Evolutionary conservation across 2,888 invertebrate genomes (phyloP).

Genomic region (Ornithoptera alexandrae): DNA sequence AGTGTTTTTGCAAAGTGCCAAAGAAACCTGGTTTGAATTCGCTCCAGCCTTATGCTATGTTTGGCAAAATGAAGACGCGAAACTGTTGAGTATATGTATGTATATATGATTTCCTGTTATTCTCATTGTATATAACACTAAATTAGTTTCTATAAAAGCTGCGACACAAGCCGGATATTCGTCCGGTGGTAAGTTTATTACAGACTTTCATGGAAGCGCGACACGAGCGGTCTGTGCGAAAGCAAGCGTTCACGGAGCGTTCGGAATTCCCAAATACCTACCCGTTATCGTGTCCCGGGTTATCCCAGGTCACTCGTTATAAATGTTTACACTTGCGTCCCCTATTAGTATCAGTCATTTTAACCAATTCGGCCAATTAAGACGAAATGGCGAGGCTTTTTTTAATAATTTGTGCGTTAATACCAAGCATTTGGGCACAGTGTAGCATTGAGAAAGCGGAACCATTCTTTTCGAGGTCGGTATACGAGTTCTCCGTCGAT

Average conservation of each 20-base stretch:
- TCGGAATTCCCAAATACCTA: conserved; percentile 19
- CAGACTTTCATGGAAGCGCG: too few species aligned
- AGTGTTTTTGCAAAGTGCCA: too few species aligned
- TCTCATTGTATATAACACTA: too few species aligned
- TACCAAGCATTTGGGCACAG: conserved; percentile 37
- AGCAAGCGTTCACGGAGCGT: not conserved
- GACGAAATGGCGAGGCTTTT: conserved; percentile 37
- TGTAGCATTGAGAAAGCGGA: conserved; percentile 38
- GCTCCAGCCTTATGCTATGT: too few species aligned
- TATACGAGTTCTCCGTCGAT: conserved; percentile 43
- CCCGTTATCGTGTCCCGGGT: not conserved
- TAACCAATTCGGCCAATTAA: conserved; percentile 7
- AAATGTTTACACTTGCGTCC: conserved; percentile 11
- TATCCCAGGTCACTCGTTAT: conserved; percentile 32
- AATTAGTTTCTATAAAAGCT: too few species aligned
- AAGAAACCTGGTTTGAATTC: too few species aligned
- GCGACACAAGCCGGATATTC: too few species aligned
- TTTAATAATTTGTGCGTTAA: conserved; percentile 33
- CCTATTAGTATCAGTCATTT: conserved; percentile 9
- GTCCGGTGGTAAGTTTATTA: too few species aligned
- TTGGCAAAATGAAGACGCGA: too few species aligned
- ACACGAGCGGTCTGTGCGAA: not conserved
- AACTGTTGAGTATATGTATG: too few species aligned
- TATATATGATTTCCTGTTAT: too few species aligned
- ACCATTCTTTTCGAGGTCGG: conserved; percentile 37